Evolutionary conservation across 2,888 invertebrate species (phyloP).

Genomic region (Drosophila longiperda): DNA sequence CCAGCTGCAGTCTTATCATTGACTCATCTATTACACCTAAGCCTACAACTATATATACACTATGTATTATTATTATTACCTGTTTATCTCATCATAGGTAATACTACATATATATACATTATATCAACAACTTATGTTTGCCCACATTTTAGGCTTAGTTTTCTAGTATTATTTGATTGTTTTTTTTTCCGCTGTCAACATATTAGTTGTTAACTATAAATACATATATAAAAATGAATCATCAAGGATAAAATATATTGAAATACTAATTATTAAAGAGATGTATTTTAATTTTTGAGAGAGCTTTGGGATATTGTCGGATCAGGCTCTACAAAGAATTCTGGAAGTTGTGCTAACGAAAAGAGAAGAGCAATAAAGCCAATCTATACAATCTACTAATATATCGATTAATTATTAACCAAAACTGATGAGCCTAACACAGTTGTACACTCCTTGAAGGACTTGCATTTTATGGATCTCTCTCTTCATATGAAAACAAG

Average conservation of each 20-base stretch:
- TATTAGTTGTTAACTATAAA: slow-evolving; percentile 4
- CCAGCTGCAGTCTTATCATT: background rate
- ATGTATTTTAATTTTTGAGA: background rate
- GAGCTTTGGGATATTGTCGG: background rate
- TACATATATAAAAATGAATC: background rate
- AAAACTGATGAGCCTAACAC: slow-evolving; percentile 1
- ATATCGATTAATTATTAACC: background rate
- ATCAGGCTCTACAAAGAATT: background rate
- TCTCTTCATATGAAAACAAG: background rate
- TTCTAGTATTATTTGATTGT: slow-evolving; percentile 5
- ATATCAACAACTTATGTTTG: slow-evolving; percentile 16
- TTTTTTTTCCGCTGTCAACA: slow-evolving; percentile 8
- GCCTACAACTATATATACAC: slow-evolving; percentile 2
- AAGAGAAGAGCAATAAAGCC: background rate
- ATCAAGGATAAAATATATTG: background rate
- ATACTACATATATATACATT: slow-evolving; percentile 27
- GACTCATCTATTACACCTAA: slow-evolving; percentile 3
- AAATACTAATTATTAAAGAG: background rate
- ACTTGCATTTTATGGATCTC: background rate
- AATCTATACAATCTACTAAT: background rate
- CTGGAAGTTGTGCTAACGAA: background rate
- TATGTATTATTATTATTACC: slow-evolving; percentile 38
- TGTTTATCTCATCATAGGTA: slow-evolving; percentile 29
- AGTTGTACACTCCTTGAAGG: background rate
- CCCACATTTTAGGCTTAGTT: slow-evolving; percentile 8